Base-by-base conservation (phyloP, 2,113 vertebrate species). In the Cottus gobio region DNA sequence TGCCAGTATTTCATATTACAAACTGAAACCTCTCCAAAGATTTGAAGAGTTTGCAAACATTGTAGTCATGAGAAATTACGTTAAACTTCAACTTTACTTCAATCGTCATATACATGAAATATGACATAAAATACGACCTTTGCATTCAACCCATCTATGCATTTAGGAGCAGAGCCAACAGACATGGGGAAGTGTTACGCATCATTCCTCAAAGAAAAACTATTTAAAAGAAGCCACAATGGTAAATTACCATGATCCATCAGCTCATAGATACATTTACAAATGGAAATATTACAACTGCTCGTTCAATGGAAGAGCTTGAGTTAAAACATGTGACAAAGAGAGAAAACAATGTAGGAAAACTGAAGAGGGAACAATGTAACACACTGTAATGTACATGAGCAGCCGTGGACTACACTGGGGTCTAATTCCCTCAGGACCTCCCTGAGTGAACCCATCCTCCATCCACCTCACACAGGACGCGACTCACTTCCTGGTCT, bases 401-500 rank as follows among this genome's bases (percentile, higher is more conserved):
- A 54, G 22, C 52, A 26, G n/a, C 34, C 34, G 34, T 34, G 34
- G 34, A 56, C 52, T 24, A 11, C 26, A 26, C 7, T n/a, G 9
- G 22, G 30, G 3, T 22, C 22, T 69, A 15, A 24, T 37, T 18
- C 15, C 39, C 50, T 56, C 28, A 48, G 22, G 36, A n/a, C 30
- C 22, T 58, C 28, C 26, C 30, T 7, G 7, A 52, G 44, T 28
- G 20, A 46, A 36, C 26, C 46, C 5, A 22, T 65, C n/a, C 16
- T 37, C 63, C 16, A 22, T 9, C 2, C 54, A 44, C 44, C 22
- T 18, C 44, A 22, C n/a, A 7, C n/a, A 30, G 37, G 30, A 50
- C 34, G n/a, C 13, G 63, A 5, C 44, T 96, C 83, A 97, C 96
- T 97, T 97, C 77, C 94, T 96, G 12, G 95, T 97, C 89, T 97